Base-by-base conservation (phyloP, 2,888 invertebrate species). In the Drosophila mimetica region DNA sequence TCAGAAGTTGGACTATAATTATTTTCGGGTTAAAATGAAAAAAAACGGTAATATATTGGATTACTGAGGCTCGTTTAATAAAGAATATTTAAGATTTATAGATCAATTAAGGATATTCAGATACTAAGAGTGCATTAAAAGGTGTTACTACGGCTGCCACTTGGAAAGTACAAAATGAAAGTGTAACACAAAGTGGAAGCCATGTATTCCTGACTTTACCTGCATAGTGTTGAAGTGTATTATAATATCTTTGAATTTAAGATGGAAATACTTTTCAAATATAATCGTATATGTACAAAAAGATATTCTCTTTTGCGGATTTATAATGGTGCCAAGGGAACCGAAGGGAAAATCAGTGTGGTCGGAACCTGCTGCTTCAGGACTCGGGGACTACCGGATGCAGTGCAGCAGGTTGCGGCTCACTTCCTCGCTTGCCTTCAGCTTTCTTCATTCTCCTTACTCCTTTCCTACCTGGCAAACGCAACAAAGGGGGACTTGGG, bases 221-320 rank as follows among this genome's bases (percentile, higher is more conserved):
- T 1, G 9, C 16, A n/a, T n/a, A 28, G 28, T 9, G 2, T 9
- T 7, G 0, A 39, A 20, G 22, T 5, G 5, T 18, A 42, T n/a
- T 20, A 2, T 41, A 13, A 20, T 41, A 4, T 4, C 4, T 9
- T 16, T 4, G 3, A 8, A 16, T 36, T 36, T 4, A 9, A 16
- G 16, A 14, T 9, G 3, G 14, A 8, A 42, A 25, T 14, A 42
- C 7, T 25, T 22, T 11, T 2, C 0, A 28, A 9, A 9, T 28
- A 9, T 9, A 25, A 25, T 9, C 28, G 7, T 47, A 13, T n/a
- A 39, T 50, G 37, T 44, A n/a, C 16, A 37, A 41, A 64, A 30
- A 14, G 18, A 14, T 44, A 47, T 59, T 44, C 25, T 60, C 44
- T 60, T 60, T 60, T 60, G 42, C 44, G 60, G 60, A 60, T 60